Conservation (phyloP, 1,140 invertebrate species). For the Drosophila punjabiensis region DNA sequence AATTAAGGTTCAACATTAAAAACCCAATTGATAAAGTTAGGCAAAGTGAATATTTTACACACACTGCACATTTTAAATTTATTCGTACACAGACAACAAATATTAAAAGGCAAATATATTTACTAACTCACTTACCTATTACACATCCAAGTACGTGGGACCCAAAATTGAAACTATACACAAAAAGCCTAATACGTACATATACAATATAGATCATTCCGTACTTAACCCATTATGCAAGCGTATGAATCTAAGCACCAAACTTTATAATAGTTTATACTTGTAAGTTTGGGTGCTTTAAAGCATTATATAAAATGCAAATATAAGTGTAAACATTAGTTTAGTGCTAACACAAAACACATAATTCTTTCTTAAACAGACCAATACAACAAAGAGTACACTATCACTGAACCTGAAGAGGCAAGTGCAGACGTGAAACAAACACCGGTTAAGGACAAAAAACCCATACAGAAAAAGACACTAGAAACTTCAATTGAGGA, state of each 20-base stretch:
- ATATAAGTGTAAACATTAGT: conserved; percentile 77
- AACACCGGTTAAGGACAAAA: conserved; percentile 77
- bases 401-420: conserved; percentile 84
- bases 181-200: conserved; percentile 44
- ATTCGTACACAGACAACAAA: conserved; percentile 15
- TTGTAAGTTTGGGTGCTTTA: conserved; percentile 59
- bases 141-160: conserved; percentile 42
- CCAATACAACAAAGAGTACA: conserved; percentile 85
- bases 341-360: conserved; percentile 82
- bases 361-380: conserved; percentile 83
- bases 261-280: conserved; percentile 41
- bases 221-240: conserved; percentile 60
- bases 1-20: conserved; percentile 12
- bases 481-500: conserved; percentile 60
- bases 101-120: conserved; percentile 31
- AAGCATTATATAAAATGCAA: conserved; percentile 82
- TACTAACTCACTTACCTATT: conserved; percentile 59
- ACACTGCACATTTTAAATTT: conserved; percentile 4
- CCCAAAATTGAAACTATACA: conserved; percentile 40
- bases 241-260: conserved; percentile 44
- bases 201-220: conserved; percentile 37
- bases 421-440: conserved; percentile 81
- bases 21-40: conserved; percentile 26
- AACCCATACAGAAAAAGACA: conserved; percentile 71
- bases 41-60: conserved; percentile 4